These are phyloP conservation scores for Lasioglossum vierecki DNA, from an alignment of 2,888 invertebrate genomes.

Conservation along the genomic window DNA sequence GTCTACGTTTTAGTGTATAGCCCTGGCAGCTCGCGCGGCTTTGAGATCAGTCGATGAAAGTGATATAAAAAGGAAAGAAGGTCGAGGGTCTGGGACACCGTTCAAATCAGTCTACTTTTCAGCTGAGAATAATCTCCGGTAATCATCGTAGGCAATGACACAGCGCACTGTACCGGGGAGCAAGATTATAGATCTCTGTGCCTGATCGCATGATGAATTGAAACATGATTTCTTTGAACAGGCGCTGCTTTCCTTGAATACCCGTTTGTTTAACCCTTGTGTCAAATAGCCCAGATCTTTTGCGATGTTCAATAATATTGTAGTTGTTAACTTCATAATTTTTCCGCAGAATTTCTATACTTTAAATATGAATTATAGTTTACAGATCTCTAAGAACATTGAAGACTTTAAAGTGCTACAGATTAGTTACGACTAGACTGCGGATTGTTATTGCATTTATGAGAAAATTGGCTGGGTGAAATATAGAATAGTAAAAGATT, in stretches of 20 bases:
- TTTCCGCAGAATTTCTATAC: too few relatives aligned
- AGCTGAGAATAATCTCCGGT: background rate
- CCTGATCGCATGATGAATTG: background rate
- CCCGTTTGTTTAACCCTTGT: background rate
- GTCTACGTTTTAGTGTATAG: background rate
- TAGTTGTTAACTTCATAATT: background rate
- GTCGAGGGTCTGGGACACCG: background rate
- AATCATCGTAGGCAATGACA: background rate
- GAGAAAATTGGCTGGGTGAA: too few relatives aligned
- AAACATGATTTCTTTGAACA: background rate
- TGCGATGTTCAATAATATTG: background rate
- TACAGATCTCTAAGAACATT: too few relatives aligned
- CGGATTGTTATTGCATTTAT: too few relatives aligned
- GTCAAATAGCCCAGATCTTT: background rate
- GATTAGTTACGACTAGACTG: too few relatives aligned
- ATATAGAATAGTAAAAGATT: too few relatives aligned
- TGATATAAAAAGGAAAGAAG: background rate
- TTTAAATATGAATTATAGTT: too few relatives aligned
- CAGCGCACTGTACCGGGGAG: background rate
- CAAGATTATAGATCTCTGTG: background rate
- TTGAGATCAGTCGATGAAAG: slow-evolving; percentile 7
- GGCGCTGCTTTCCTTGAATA: background rate
- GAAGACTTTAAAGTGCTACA: too few relatives aligned
- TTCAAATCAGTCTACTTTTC: background rate
- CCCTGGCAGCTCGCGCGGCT: slow-evolving; percentile 1